Conservation (phyloP, 2,888 invertebrate genomes). For the Drosophila tripunctata region DNA sequence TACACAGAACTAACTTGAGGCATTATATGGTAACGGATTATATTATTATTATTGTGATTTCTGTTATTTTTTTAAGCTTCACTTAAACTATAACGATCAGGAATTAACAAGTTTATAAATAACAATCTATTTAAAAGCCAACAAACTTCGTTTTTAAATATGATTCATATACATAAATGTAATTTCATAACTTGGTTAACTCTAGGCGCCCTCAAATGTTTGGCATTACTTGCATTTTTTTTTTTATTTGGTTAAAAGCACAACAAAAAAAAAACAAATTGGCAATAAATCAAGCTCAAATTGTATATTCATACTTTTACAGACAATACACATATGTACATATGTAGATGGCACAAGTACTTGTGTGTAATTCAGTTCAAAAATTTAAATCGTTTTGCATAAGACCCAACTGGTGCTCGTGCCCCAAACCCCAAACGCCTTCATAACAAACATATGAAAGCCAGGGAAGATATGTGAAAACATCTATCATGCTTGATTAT, state of each 20-base stretch:
- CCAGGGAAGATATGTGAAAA: slow-evolving; percentile 31
- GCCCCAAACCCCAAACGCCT: slow-evolving; percentile 6
- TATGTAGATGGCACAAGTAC: slow-evolving; percentile 7
- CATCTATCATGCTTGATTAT: slow-evolving; percentile 54
- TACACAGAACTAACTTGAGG: too few species aligned
- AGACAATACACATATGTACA: slow-evolving; percentile 6
- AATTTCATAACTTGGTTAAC: not conserved
- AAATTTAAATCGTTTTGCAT: slow-evolving; percentile 26
- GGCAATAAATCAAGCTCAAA: slow-evolving; percentile 51
- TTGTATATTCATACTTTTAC: slow-evolving; percentile 13
- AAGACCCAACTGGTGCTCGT: slow-evolving; percentile 45
- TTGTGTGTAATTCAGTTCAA: slow-evolving; percentile 22
- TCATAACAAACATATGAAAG: slow-evolving; percentile 10
- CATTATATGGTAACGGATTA: too few species aligned
- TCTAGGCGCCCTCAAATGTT: not conserved
- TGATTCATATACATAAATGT: not conserved
- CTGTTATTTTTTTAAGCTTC: too few species aligned
- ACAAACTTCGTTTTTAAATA: not conserved
- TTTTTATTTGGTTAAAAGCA: slow-evolving; percentile 12
- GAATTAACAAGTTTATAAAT: too few species aligned
- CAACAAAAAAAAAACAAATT: slow-evolving; percentile 33
- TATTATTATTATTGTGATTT: too few species aligned
- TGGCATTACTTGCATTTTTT: too few species aligned
- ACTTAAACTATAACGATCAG: too few species aligned
- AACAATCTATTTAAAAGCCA: too few species aligned